Conservation (phyloP, 1,140 invertebrate genomes). For the Drosophila pachea region DNA sequence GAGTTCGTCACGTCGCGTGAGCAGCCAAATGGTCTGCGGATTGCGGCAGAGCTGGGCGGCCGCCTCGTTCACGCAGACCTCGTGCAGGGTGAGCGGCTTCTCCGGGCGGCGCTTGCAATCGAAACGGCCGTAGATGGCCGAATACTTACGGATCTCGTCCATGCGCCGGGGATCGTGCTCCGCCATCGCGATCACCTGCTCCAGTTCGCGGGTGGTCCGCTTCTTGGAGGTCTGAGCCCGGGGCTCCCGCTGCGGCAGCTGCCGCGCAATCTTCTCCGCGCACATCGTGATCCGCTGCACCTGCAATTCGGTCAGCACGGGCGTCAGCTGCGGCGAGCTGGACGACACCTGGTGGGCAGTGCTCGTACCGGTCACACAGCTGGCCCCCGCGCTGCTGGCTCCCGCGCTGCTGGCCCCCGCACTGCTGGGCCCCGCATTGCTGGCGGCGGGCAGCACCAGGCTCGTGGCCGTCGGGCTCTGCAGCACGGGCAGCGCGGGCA, state of each 20-base stretch:
- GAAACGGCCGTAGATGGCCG: constrained; percentile 97
- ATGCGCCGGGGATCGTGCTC: constrained; percentile 92
- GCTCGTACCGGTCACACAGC: constrained; percentile 14
- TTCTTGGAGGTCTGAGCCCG: constrained; percentile 95
- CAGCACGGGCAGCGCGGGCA: constrained; percentile 24
- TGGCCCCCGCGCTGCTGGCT: not conserved
- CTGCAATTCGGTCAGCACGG: constrained; percentile 89
- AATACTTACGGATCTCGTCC: constrained; percentile 96
- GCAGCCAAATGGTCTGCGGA: constrained; percentile 82
- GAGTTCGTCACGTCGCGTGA: constrained; percentile 95
- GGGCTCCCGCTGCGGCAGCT: constrained; percentile 90
- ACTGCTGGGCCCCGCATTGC: constrained; percentile 21
- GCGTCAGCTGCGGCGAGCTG: constrained; percentile 84
- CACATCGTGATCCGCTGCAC: constrained; percentile 90
- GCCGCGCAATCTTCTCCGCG: constrained; percentile 87
- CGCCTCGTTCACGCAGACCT: constrained; percentile 96
- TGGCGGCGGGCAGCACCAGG: constrained; percentile 28
- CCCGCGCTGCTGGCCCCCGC: not conserved
- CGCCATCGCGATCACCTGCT: constrained; percentile 93
- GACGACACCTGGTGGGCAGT: constrained; percentile 74
- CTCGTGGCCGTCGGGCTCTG: constrained; percentile 20
- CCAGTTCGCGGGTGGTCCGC: constrained; percentile 94
- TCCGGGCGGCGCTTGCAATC: constrained; percentile 97
- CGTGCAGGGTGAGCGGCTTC: constrained; percentile 96
- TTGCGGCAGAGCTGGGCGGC: constrained; percentile 94